Conservation (phyloP, 2,113 vertebrate genomes). For the Eurystomus gularis region DNA sequence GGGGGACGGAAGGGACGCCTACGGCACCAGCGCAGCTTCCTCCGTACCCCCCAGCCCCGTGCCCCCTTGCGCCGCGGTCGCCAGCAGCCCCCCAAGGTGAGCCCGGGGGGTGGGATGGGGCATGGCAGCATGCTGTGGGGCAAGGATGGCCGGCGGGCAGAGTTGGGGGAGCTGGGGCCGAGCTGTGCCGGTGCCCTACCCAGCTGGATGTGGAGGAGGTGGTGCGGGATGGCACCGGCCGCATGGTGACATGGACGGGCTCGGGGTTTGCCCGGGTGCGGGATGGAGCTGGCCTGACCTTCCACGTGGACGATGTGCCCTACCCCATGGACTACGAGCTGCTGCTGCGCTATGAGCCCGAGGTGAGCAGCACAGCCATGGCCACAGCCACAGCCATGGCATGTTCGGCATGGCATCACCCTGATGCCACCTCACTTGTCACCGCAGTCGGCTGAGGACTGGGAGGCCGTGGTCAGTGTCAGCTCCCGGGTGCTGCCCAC, state of each 20-base stretch:
- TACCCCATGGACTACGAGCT: conserved; percentile 87
- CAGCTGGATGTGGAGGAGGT: conserved; percentile 79
- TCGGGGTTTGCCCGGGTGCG: conserved; percentile 81
- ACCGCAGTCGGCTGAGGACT: conserved; percentile 84
- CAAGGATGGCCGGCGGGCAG: rapidly evolving
- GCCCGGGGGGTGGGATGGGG: neutral
- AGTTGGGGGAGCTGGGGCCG: rapidly evolving
- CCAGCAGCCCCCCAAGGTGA: conserved; percentile 81
- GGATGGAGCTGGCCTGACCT: conserved; percentile 84
- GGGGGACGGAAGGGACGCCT: conserved; percentile 72
- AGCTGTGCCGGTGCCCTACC: neutral
- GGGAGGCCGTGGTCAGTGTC: conserved; percentile 84
- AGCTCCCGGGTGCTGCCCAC: conserved; percentile 77
- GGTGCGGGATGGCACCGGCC: conserved; percentile 59
- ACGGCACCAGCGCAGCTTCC: conserved; percentile 59
- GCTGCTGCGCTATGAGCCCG: conserved; percentile 83
- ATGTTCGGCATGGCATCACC: neutral
- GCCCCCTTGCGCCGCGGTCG: conserved; percentile 63
- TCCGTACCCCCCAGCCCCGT: conserved; percentile 63
- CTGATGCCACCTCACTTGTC: neutral
- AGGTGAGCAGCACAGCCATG: conserved; percentile 50
- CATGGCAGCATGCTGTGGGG: neutral
- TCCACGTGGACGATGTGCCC: conserved; percentile 80
- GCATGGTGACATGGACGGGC: conserved; percentile 82
- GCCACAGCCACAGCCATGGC: rapidly evolving